Evolutionary conservation across 2,888 invertebrate species (phyloP).

Genomic region (Tortrix viridana): DNA sequence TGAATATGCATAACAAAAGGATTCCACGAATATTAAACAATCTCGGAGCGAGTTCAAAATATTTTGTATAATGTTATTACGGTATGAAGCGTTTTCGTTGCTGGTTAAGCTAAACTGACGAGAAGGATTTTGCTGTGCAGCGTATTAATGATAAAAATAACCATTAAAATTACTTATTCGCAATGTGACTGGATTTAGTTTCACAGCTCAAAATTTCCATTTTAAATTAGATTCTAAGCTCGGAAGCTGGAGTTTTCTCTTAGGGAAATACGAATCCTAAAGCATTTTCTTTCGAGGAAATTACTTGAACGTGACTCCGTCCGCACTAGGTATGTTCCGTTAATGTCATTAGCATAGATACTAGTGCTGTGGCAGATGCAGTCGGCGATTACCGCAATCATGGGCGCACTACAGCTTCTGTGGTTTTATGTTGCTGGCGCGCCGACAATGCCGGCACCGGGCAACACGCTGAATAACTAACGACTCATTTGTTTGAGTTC

Average conservation of each 20-base stretch:
- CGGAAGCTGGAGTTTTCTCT: slow-evolving; percentile 10
- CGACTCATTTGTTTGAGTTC: slow-evolving; percentile 10
- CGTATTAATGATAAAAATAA: slow-evolving; percentile 31
- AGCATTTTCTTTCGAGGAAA: slow-evolving; percentile 18
- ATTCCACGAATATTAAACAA: slow-evolving; percentile 27
- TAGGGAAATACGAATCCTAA: slow-evolving; percentile 17
- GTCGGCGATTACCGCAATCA: slow-evolving; percentile 39
- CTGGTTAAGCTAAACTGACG: background rate
- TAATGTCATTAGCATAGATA: slow-evolving; percentile 38
- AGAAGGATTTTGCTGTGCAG: slow-evolving; percentile 17
- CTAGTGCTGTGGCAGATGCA: slow-evolving; percentile 33
- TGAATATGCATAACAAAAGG: slow-evolving; percentile 26
- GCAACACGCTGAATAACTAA: slow-evolving; percentile 23
- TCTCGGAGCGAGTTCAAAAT: slow-evolving; percentile 13
- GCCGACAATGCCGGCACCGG: slow-evolving; percentile 19
- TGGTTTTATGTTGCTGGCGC: slow-evolving; percentile 29
- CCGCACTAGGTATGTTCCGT: slow-evolving; percentile 24
- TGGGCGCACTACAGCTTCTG: slow-evolving; percentile 28
- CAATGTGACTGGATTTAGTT: slow-evolving; percentile 25
- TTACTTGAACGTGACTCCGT: slow-evolving; percentile 14
- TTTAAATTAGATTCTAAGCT: slow-evolving; percentile 17
- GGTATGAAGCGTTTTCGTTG: slow-evolving; percentile 16
- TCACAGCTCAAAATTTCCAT: slow-evolving; percentile 29
- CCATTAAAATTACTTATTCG: slow-evolving; percentile 24
- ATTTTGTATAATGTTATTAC: slow-evolving; percentile 15